These are phyloP conservation scores for Gymnobelideus leadbeateri DNA, from an alignment of 2,113 vertebrate genomes.

Conservation along the genomic window DNA sequence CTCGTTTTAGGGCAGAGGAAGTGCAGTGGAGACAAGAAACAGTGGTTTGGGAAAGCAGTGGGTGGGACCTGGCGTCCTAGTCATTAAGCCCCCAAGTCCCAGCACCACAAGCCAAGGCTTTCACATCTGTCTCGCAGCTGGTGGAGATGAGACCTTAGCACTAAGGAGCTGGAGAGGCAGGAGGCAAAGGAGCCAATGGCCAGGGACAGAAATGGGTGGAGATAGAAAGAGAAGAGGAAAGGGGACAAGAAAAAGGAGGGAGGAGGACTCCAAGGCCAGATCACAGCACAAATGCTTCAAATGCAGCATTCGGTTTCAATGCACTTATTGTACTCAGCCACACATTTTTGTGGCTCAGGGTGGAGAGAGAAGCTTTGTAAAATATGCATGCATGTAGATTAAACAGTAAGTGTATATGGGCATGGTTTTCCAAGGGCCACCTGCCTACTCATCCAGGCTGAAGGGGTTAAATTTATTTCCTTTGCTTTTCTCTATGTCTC, in stretches of 20 bases:
- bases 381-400: not conserved
- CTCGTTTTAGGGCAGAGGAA: not conserved
- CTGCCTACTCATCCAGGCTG: not conserved
- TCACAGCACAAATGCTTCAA: not conserved
- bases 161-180: not conserved
- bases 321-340: not conserved
- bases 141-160: not conserved
- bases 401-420: not conserved
- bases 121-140: not conserved
- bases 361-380: not conserved
- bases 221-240: not conserved
- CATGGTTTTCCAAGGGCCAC: not conserved
- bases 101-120: not conserved
- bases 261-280: not conserved
- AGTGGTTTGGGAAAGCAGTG: constrained; percentile 1
- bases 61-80: not conserved
- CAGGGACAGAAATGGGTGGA: not conserved
- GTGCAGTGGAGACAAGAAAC: not conserved
- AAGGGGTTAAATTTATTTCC: not conserved
- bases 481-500: not conserved
- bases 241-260: not conserved
- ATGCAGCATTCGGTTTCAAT: not conserved
- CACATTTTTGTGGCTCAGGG: not conserved
- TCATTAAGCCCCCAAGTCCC: not conserved
- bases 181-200: not conserved